Base-by-base conservation (phyloP, 2,113 vertebrate species). In the Macheiramphus alcinus region DNA sequence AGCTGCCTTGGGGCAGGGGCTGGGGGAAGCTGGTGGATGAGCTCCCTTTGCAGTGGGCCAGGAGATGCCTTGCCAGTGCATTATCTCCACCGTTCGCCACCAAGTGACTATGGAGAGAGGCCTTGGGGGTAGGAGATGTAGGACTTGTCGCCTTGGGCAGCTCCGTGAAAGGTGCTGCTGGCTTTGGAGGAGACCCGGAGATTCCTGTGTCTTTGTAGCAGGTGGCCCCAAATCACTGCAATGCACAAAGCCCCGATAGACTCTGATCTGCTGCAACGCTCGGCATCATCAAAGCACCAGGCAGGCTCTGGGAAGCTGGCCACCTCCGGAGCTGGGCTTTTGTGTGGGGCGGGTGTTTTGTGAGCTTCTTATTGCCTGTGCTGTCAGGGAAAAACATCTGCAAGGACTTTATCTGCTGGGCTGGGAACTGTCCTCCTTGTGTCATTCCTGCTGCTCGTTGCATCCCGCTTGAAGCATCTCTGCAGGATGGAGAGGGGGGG, bases 221-320 rank as follows among this genome's bases (percentile, higher is more conserved):
- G 66, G 81, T 55, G 82, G 89, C 50, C 40, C 9, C 86, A 71
- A 59, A 94, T 94, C 81, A 13, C 76, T 34, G 76, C 16, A 4
- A 8, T 0, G 7, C 86, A 82, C 76, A 83, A 86, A 94, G 89
- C 50, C 18, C 8, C 0, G 1, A 2, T 5, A 8, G 0, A 61
- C 80, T 75, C 29, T 40, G 61, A 68, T 70, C 45, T 53, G 18
- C 58, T 2, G 0, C 19, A 6, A 3, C 2, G 31, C 53, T 63
- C 31, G 2, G 65, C 75, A 59, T 38, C 76, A 61, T 86, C 86
- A 83, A 82, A 90, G 86, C 47, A 8, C 50, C 72, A 86, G 92
- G 72, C 68, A 38, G 58, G 63, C 15, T 2, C 40, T 1, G 15
- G 72, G 47, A 53, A 75, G 78, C 40, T 22, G 62, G 32, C 82